These are phyloP conservation scores for Atlantisia rogersi DNA, from an alignment of 2,113 vertebrate genomes.

Conservation along the genomic window DNA sequence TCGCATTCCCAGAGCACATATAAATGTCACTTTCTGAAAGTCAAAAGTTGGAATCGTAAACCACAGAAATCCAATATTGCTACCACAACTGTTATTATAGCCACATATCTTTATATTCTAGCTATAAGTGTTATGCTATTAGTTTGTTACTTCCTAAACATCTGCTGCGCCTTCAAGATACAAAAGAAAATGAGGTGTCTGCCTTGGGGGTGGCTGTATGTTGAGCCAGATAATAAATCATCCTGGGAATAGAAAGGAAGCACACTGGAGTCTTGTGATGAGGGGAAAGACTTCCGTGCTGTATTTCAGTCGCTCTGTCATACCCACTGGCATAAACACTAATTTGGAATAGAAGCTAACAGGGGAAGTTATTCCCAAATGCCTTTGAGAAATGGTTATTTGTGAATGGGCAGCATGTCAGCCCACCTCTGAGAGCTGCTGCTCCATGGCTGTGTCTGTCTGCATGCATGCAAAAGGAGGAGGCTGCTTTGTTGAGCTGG, in stretches of 20 bases:
- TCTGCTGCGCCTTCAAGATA: background rate
- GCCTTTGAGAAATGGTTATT: background rate
- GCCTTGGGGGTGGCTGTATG: background rate
- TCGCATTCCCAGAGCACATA: background rate
- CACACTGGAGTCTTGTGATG: background rate
- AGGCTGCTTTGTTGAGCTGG: background rate
- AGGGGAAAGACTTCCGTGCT: background rate
- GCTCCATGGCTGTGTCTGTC: background rate
- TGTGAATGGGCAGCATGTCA: background rate
- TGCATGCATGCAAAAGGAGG: background rate
- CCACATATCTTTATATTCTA: constrained; percentile 4
- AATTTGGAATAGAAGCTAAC: background rate
- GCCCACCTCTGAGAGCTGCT: background rate
- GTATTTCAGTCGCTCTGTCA: background rate
- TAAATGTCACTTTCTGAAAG: constrained; percentile 54
- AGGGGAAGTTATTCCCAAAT: background rate
- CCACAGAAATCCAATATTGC: constrained; percentile 43
- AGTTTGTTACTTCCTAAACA: constrained; percentile 12
- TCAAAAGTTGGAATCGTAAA: constrained; percentile 48
- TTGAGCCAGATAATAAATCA: constrained; percentile 2
- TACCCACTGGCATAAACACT: background rate
- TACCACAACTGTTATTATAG: constrained; percentile 43
- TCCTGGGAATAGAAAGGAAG: background rate
- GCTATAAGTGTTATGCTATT: background rate
- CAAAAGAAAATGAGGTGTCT: background rate